Conservation (phyloP, 2,888 invertebrate genomes). For the Odontomyia ornata region DNA sequence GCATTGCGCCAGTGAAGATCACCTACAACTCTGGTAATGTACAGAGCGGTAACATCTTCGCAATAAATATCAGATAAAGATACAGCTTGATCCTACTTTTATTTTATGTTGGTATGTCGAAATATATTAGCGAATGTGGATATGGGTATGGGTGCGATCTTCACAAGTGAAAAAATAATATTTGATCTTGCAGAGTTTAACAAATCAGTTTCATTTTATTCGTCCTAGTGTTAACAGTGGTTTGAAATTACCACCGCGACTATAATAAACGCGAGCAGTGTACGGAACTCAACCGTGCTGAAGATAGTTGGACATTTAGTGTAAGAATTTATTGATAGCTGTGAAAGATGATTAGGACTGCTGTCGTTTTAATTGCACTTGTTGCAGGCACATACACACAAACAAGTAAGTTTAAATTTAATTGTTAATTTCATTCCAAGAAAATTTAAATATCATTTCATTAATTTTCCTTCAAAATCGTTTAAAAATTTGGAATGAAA, state of each 20-base stretch:
- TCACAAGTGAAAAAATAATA: constrained; percentile 7
- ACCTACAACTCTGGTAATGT: background rate
- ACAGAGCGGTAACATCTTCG: background rate
- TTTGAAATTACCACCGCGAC: background rate
- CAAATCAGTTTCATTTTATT: constrained; percentile 27
- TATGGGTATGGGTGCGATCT: background rate
- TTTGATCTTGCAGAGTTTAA: background rate
- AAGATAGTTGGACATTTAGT: background rate
- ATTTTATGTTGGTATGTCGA: background rate
- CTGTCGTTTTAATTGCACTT: constrained; percentile 15
- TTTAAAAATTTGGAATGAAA: background rate
- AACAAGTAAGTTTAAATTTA: constrained; percentile 7
- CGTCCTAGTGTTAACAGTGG: constrained; percentile 19
- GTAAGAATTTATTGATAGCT: background rate
- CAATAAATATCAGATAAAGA: background rate
- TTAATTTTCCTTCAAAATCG: background rate
- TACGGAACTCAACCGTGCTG: too few relatives aligned
- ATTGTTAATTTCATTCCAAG: too few relatives aligned
- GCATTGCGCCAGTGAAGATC: constrained; percentile 12
- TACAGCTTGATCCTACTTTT: background rate
- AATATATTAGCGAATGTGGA: too few relatives aligned
- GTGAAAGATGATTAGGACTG: constrained; percentile 32
- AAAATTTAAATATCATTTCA: too few relatives aligned
- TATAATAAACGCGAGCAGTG: too few relatives aligned
- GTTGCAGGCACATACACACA: constrained; percentile 6